Evolutionary conservation across 2,113 vertebrate genomes (phyloP).

Genomic region (Chunga burmeisteri): DNA sequence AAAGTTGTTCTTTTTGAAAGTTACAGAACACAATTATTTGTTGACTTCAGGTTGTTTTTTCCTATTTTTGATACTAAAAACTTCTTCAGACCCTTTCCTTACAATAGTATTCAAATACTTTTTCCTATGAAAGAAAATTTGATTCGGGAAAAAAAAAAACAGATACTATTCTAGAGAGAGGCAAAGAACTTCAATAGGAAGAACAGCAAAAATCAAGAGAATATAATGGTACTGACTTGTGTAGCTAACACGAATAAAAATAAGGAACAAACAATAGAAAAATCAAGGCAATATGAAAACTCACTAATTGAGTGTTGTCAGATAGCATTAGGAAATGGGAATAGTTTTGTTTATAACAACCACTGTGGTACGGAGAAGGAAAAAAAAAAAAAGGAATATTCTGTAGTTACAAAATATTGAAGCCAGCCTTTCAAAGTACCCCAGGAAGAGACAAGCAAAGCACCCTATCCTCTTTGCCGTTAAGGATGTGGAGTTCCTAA

Average conservation of each 20-base stretch:
- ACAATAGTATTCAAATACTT: background rate
- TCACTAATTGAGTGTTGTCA: background rate
- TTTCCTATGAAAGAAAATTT: background rate
- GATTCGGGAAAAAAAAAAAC: fast-evolving
- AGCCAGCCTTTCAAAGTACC: background rate
- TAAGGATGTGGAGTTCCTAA: background rate
- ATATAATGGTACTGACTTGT: background rate
- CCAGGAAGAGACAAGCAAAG: background rate
- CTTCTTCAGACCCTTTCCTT: background rate
- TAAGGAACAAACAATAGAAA: background rate
- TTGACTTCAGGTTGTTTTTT: background rate
- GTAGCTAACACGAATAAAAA: background rate
- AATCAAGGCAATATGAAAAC: background rate
- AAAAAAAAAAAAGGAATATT: background rate
- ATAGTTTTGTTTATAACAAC: background rate
- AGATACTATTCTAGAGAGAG: background rate
- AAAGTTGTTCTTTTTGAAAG: background rate
- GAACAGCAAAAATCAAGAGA: background rate
- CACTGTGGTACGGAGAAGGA: background rate
- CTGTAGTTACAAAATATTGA: background rate
- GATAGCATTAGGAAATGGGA: background rate
- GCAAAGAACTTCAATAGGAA: background rate
- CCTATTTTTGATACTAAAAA: background rate
- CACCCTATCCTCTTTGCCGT: background rate
- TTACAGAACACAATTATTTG: background rate